A percentile compares a stretch with the other conserved stretches of the same genome.
These are phyloP conservation scores for Tillus elongatus DNA, from an alignment of 2,888 invertebrate genomes.

Conservation along the genomic window DNA sequence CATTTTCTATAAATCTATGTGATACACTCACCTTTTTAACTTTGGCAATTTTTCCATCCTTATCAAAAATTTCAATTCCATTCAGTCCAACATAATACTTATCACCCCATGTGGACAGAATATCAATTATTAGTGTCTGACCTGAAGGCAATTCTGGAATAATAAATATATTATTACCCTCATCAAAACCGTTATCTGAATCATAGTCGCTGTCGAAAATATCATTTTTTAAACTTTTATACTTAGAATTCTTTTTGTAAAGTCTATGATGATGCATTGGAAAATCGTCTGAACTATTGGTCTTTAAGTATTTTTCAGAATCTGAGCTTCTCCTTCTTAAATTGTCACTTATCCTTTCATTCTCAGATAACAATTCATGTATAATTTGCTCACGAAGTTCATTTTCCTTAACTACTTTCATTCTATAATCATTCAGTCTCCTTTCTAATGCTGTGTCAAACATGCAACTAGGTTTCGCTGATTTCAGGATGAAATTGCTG, in stretches of 20 bases:
- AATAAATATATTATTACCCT: constrained; percentile 43
- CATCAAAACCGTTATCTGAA: not conserved
- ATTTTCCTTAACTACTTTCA: constrained; percentile 34
- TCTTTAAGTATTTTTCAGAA: constrained; percentile 11
- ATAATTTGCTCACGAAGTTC: constrained; percentile 34
- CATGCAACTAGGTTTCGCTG: constrained; percentile 5
- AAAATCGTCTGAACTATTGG: constrained; percentile 18
- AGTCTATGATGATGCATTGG: constrained; percentile 8
- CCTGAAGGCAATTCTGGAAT: constrained; percentile 71
- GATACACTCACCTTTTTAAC: constrained; percentile 56
- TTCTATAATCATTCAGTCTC: constrained; percentile 28
- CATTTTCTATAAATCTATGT: no score
- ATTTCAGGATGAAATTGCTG: not conserved
- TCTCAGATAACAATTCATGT: constrained; percentile 33
- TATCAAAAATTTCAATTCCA: constrained; percentile 66
- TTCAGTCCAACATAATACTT: constrained; percentile 69
- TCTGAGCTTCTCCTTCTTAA: constrained; percentile 13
- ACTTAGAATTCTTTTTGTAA: constrained; percentile 19
- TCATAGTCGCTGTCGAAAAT: constrained; percentile 3
- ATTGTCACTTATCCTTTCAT: constrained; percentile 30
- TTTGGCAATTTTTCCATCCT: constrained; percentile 49
- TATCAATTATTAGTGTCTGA: constrained; percentile 55
- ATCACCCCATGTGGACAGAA: constrained; percentile 72
- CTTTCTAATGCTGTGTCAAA: constrained; percentile 21
- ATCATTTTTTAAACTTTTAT: constrained; percentile 13